These are phyloP conservation scores for Reinhardtius hippoglossoides DNA, from an alignment of 2,113 vertebrate species.

Conservation along the genomic window DNA sequence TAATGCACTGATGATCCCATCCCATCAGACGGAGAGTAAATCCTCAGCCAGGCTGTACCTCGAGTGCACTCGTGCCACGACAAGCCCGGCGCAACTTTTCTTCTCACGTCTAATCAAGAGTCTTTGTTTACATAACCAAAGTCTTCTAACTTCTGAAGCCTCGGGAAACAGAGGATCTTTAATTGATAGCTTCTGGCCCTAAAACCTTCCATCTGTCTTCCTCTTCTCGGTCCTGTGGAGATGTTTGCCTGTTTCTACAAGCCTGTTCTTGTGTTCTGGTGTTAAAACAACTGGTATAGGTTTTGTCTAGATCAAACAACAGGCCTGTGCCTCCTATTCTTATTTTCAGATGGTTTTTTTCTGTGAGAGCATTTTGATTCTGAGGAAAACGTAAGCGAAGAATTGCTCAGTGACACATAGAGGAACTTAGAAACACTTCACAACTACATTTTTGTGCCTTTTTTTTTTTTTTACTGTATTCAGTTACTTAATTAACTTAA, in stretches of 20 bases:
- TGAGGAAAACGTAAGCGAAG: background rate
- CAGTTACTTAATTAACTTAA: background rate
- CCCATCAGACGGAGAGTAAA: constrained; percentile 6
- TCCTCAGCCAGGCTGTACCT: constrained; percentile 12
- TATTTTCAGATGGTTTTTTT: background rate
- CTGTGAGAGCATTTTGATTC: background rate
- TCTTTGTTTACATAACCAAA: constrained; percentile 40
- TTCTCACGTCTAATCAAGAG: constrained; percentile 38
- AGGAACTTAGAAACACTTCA: too few species aligned
- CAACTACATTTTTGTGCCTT: too few species aligned
- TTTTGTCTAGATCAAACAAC: constrained; percentile 21
- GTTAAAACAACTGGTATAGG: constrained; percentile 1
- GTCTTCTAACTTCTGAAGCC: constrained; percentile 24
- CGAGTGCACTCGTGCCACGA: constrained; percentile 22
- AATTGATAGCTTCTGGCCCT: constrained; percentile 56
- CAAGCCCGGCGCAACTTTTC: constrained; percentile 30
- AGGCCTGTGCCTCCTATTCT: background rate
- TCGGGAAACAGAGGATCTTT: constrained; percentile 28
- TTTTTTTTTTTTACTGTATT: background rate
- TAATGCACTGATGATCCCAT: background rate
- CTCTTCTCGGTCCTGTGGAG: constrained; percentile 20
- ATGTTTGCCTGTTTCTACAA: constrained; percentile 20
- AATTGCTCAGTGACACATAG: too few species aligned
- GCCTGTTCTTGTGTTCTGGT: constrained; percentile 28
- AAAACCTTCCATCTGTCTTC: constrained; percentile 29